These are phyloP conservation scores for Centropus bengalensis DNA, from an alignment of 2,113 vertebrate genomes.

Conservation along the genomic window DNA sequence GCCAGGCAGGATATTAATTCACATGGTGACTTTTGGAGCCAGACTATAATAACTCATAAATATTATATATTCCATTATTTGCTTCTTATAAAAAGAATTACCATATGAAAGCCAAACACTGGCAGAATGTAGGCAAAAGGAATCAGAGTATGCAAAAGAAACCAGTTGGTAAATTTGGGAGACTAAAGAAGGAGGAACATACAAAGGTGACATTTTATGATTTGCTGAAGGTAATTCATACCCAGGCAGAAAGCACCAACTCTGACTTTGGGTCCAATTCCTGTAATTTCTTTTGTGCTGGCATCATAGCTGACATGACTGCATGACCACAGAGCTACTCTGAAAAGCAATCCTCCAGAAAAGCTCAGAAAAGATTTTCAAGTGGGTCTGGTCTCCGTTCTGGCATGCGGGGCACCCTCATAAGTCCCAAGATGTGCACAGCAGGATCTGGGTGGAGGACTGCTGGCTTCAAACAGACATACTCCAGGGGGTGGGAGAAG, in stretches of 20 bases:
- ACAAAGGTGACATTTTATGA: neutral
- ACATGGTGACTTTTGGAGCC: neutral
- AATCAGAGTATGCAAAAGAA: neutral
- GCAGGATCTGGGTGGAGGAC: rapidly evolving
- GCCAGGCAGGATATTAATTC: slow-evolving; percentile 35
- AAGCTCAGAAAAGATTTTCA: neutral
- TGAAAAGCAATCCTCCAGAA: neutral
- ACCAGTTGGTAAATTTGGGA: neutral
- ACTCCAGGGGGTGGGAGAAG: neutral
- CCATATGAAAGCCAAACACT: neutral
- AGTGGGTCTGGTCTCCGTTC: rapidly evolving
- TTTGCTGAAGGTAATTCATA: neutral
- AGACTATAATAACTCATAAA: slow-evolving; percentile 34
- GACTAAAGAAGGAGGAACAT: neutral
- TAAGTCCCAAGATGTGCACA: rapidly evolving
- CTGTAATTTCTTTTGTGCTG: neutral
- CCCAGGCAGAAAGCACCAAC: neutral
- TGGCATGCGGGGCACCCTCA: rapidly evolving
- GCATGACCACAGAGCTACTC: neutral
- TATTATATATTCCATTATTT: slow-evolving; percentile 50
- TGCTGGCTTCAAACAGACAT: neutral
- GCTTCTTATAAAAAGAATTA: slow-evolving; percentile 27
- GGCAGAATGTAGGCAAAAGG: neutral
- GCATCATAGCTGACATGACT: rapidly evolving
- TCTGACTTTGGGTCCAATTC: neutral